These are phyloP conservation scores for Harpalus rubripes DNA, from an alignment of 2,888 invertebrate genomes.

Conservation along the genomic window DNA sequence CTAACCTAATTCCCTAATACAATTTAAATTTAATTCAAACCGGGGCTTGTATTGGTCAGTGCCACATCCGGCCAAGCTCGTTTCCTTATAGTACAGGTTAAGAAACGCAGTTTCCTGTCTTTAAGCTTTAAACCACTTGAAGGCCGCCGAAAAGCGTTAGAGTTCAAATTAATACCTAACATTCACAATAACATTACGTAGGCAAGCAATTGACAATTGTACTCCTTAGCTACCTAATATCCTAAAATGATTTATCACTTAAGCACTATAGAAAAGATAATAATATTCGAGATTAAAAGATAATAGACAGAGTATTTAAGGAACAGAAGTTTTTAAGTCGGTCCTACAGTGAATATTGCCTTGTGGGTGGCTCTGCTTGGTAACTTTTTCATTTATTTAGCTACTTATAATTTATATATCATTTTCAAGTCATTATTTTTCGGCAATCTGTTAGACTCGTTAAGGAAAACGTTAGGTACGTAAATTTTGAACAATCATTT, in stretches of 20 bases:
- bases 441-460: no score
- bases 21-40: background rate
- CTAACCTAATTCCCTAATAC: background rate
- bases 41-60: background rate
- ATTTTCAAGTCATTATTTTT: no score
- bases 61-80: constrained; percentile 10
- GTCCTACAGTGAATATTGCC: constrained; percentile 15
- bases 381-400: constrained; percentile 9
- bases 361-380: background rate
- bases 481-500: no score
- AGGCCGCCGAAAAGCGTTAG: constrained; percentile 4
- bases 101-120: constrained; percentile 25
- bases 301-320: constrained; percentile 38
- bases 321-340: background rate
- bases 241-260: constrained; percentile 48
- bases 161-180: constrained; percentile 10
- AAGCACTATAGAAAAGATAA: constrained; percentile 52
- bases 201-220: constrained; percentile 28
- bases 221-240: constrained; percentile 11
- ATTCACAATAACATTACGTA: constrained; percentile 10
- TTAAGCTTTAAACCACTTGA: background rate
- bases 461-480: no score
- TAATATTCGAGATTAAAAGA: constrained; percentile 42
- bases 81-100: constrained; percentile 39
- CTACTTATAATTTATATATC: background rate